Percentiles rank a stretch among this genome's conserved stretches.
Conservation (phyloP, 2,888 invertebrate genomes). For the Spilarctia lutea region DNA sequence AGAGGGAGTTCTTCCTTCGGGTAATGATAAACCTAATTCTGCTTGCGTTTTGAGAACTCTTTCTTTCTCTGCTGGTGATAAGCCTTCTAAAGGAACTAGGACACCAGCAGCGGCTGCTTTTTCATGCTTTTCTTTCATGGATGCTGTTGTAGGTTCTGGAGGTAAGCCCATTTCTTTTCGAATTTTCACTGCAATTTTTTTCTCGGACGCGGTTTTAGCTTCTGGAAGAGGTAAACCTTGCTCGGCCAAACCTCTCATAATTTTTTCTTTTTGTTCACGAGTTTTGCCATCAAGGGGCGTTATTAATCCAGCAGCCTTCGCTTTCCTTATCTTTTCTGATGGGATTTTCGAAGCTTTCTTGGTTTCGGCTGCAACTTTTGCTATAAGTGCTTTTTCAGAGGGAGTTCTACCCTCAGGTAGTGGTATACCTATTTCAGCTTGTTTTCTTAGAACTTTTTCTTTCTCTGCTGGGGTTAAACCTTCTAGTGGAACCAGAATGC, state of each 20-base stretch:
- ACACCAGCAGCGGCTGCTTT: slow-evolving; percentile 49
- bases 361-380: slow-evolving; percentile 25
- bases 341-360: slow-evolving; percentile 41
- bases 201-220: too few species aligned
- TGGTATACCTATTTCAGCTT: slow-evolving; percentile 40
- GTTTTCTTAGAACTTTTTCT: slow-evolving; percentile 38
- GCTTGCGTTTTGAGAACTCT: slow-evolving; percentile 36
- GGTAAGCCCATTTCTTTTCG: too few species aligned
- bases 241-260: too few species aligned
- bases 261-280: too few species aligned
- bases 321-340: slow-evolving; percentile 52
- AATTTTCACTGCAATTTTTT: too few species aligned
- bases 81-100: slow-evolving; percentile 44
- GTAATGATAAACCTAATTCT: slow-evolving; percentile 31
- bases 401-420: too few species aligned
- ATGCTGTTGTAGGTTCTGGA: slow-evolving; percentile 37
- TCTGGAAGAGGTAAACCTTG: too few species aligned
- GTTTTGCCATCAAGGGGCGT: too few species aligned
- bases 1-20: too few species aligned
- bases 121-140: slow-evolving; percentile 40
- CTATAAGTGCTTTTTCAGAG: slow-evolving; percentile 16
- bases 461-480: slow-evolving; percentile 41
- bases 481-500: slow-evolving; percentile 42
- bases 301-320: slow-evolving; percentile 37
- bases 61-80: slow-evolving; percentile 40